A percentile compares a stretch with the other conserved stretches of the same genome.
phyloP scores from a whole-genome alignment of 2,797 vertebrate species.

The Gallinago solitaria region DNA sequence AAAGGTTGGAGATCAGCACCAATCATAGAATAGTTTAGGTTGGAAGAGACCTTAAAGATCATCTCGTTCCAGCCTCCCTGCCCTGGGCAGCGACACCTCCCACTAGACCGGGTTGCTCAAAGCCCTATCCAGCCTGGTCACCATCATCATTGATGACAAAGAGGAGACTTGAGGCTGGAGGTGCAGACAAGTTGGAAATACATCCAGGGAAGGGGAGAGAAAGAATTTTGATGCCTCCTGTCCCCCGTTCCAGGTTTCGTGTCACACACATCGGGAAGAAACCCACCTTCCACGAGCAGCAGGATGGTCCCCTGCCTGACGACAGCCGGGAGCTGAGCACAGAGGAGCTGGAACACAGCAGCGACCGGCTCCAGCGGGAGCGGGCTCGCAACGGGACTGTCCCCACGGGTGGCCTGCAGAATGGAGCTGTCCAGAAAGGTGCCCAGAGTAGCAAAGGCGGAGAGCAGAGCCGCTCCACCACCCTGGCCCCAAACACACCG shows the following conservation, averaged over 20 bases:
- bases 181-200: not conserved
- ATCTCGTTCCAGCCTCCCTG: no score
- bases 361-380: constrained; percentile 66
- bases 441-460: not conserved
- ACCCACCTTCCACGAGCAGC: constrained; percentile 73
- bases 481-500: not conserved
- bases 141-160: not conserved
- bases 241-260: constrained; percentile 79
- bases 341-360: constrained; percentile 73
- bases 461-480: not conserved
- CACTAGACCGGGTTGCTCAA: no score
- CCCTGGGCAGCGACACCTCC: no score
- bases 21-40: no score
- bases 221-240: not conserved
- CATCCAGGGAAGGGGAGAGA: not conserved
- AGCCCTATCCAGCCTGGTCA: no score
- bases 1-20: not conserved
- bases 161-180: not conserved
- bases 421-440: constrained; percentile 4
- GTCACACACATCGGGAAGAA: constrained; percentile 93
- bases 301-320: constrained; percentile 71
- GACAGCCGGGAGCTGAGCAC: constrained; percentile 79
- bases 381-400: constrained; percentile 65
- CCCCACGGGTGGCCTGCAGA: constrained; percentile 36
- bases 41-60: no score